These are phyloP conservation scores for Montipora capitata DNA, from an alignment of 92 coral and sea anemone species.

Conservation along the genomic window DNA sequence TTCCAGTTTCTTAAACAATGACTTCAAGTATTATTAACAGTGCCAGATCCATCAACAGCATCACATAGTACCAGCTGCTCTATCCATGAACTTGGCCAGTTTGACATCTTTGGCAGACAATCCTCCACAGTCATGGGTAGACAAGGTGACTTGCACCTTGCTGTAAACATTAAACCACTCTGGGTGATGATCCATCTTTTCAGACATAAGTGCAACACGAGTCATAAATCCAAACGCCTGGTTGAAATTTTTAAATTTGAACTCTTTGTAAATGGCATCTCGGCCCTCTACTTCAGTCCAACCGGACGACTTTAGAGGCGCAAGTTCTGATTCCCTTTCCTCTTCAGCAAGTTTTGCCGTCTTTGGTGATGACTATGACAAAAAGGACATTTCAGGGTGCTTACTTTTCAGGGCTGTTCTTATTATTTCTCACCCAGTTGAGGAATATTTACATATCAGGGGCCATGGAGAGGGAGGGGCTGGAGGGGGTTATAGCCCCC, in stretches of 20 bases:
- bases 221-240: constrained; percentile 99
- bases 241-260: constrained; percentile 94
- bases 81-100: constrained; percentile 92
- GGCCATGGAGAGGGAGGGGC: not conserved
- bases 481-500: no score
- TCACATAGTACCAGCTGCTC: constrained; percentile 56
- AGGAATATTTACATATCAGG: no score
- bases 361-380: constrained; percentile 74
- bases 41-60: not conserved
- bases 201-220: constrained; percentile 89
- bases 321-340: constrained; percentile 79
- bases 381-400: not conserved
- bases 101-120: constrained; percentile 90
- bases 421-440: no score
- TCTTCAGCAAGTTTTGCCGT: constrained; percentile 77
- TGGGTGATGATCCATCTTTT: constrained; percentile 98
- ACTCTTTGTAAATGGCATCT: constrained; percentile 96
- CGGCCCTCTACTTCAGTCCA: constrained; percentile 93
- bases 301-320: constrained; percentile 82
- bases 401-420: no score
- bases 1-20: no score
- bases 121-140: constrained; percentile 96
- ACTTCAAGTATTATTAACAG: no score
- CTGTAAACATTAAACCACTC: constrained; percentile 98
- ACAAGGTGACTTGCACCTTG: constrained; percentile 86